Conservation (phyloP, 2,113 vertebrate genomes). For the Brachionichthys hirsutus region DNA sequence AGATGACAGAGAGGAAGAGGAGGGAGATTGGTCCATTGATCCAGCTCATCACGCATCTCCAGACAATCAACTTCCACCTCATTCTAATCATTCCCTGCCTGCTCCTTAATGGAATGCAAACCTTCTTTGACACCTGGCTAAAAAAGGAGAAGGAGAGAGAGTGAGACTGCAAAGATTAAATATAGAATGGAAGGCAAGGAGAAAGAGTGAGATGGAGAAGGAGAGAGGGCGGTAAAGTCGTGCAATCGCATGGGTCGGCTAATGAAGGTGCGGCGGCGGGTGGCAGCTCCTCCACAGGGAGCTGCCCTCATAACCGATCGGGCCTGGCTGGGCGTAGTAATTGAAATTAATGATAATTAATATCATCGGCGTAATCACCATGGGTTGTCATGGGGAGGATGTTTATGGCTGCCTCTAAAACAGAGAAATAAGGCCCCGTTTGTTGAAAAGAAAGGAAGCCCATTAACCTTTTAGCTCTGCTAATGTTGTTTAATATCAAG, state of each 20-base stretch:
- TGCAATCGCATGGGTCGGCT: slow-evolving; percentile 59
- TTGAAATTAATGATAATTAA: slow-evolving; percentile 83
- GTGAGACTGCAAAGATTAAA: slow-evolving; percentile 16
- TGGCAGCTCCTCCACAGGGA: slow-evolving; percentile 66
- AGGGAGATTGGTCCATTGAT: slow-evolving; percentile 17
- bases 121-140: slow-evolving; percentile 29
- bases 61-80: slow-evolving; percentile 58
- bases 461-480: slow-evolving; percentile 69
- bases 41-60: slow-evolving; percentile 22
- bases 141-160: slow-evolving; percentile 8
- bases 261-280: slow-evolving; percentile 65
- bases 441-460: slow-evolving; percentile 59
- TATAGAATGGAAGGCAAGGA: slow-evolving; percentile 6
- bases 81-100: slow-evolving; percentile 38
- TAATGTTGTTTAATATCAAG: slow-evolving; percentile 62
- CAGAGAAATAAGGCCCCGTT: slow-evolving; percentile 61
- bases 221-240: slow-evolving; percentile 37
- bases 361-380: slow-evolving; percentile 76
- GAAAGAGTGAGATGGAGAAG: slow-evolving; percentile 30
- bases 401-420: slow-evolving; percentile 67
- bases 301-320: slow-evolving; percentile 69
- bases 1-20: slow-evolving; percentile 11
- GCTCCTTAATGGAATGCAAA: slow-evolving; percentile 13
- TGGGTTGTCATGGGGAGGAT: slow-evolving; percentile 66
- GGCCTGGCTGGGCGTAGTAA: slow-evolving; percentile 73